phyloP scores from a whole-genome alignment of 2,888 invertebrate species.

The Eucriotettix oculatus region DNA sequence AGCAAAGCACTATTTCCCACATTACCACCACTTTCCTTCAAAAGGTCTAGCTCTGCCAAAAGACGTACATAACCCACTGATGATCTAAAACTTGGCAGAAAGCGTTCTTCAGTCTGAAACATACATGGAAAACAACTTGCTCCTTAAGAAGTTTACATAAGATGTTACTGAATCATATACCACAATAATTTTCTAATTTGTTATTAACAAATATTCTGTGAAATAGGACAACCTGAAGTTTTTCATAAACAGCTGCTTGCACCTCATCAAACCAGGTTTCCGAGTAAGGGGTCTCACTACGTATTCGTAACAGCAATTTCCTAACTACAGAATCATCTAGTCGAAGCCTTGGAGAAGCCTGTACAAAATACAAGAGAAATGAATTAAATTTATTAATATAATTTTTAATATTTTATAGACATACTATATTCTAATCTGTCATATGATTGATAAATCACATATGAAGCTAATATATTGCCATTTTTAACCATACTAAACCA shows the following conservation, averaged over 20 bases:
- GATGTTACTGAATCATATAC: no score
- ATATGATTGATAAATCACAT: no score
- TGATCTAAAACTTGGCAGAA: conserved; percentile 46
- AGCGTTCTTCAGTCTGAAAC: conserved; percentile 37
- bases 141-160: no score
- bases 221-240: conserved; percentile 26
- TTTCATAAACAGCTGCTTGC: conserved; percentile 51
- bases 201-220: neutral
- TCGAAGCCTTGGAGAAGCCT: conserved; percentile 42
- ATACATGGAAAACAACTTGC: neutral
- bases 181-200: no score
- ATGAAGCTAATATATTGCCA: no score
- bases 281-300: conserved; percentile 37
- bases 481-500: no score
- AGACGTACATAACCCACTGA: conserved; percentile 50
- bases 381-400: no score
- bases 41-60: conserved; percentile 51
- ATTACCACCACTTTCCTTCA: conserved; percentile 32
- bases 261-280: conserved; percentile 75
- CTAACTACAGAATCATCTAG: conserved; percentile 44
- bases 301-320: conserved; percentile 40
- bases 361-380: conserved; percentile 6
- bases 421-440: no score
- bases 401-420: no score
- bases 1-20: neutral